Evolutionary conservation across 2,797 vertebrate genomes (phyloP).

Genomic region (Bovichtus variegatus): DNA sequence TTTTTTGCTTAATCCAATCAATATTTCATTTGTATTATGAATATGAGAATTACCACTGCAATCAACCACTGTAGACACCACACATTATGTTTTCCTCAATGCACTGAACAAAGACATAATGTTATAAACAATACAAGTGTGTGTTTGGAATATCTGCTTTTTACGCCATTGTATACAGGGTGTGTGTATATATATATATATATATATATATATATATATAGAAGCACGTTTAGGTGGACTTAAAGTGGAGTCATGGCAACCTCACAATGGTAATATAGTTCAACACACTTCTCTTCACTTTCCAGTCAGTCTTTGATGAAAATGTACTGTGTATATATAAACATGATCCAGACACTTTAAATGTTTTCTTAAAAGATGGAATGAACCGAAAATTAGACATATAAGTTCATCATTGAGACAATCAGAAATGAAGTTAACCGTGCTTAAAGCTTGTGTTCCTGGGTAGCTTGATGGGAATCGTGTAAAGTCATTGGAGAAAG

Average conservation of each 20-base stretch:
- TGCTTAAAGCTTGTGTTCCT: not conserved
- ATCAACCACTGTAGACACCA: conserved; percentile 35
- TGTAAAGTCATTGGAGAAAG: not conserved
- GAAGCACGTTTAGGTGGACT: not conserved
- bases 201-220: not conserved
- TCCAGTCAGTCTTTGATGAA: not conserved
- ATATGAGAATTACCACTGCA: conserved; percentile 59
- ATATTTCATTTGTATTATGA: conserved; percentile 72
- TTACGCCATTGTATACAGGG: not conserved
- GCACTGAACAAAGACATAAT: not conserved
- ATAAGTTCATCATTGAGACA: not conserved
- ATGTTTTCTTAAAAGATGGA: not conserved
- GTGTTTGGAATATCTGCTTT: not conserved
- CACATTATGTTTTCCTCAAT: conserved; percentile 3
- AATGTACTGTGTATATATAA: not conserved
- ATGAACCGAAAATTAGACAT: not conserved
- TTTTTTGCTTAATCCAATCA: conserved; percentile 72
- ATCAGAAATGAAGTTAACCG: not conserved
- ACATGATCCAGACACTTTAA: not conserved
- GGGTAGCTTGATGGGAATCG: not conserved
- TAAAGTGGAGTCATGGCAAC: not conserved
- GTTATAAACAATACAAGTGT: not conserved
- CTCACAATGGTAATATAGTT: not conserved
- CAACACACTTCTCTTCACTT: not conserved
- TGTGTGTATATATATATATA: not conserved